Conservation (phyloP, 2,113 vertebrate species). For the Hypocryptadius cinnamomeus region DNA sequence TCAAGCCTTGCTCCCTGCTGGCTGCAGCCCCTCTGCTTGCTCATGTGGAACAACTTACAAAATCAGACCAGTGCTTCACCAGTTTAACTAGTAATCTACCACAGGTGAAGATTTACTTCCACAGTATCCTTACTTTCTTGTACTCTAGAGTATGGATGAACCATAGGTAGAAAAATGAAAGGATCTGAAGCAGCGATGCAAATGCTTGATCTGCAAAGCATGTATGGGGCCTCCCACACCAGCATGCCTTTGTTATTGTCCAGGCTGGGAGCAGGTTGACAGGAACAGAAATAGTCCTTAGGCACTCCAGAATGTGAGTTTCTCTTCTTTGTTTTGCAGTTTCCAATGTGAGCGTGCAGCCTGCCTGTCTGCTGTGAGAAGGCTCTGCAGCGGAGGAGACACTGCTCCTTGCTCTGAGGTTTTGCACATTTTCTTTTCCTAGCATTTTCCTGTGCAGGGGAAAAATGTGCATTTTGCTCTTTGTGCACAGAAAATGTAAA, state of each 20-base stretch:
- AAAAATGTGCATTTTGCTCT: background rate
- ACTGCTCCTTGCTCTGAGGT: background rate
- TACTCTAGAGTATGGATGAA: background rate
- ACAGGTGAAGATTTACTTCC: background rate
- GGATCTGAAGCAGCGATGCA: background rate
- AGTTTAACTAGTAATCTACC: background rate
- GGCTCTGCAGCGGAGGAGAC: background rate
- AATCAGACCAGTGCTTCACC: background rate
- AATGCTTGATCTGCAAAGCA: background rate
- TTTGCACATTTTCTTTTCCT: background rate
- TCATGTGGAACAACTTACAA: background rate
- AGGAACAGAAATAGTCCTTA: background rate
- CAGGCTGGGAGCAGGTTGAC: background rate
- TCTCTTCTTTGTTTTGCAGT: constrained; percentile 17
- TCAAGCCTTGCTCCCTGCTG: background rate
- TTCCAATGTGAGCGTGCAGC: background rate
- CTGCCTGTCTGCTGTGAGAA: background rate
- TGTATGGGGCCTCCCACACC: background rate
- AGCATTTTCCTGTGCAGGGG: background rate
- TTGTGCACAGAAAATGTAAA: background rate
- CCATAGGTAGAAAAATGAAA: background rate
- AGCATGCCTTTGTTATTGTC: accelerated
- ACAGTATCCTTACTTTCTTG: background rate
- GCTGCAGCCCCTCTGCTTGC: background rate
- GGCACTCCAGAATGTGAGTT: background rate